These are phyloP conservation scores for Heteromurus nitidus DNA, from an alignment of 2,888 invertebrate species.

Conservation along the genomic window DNA sequence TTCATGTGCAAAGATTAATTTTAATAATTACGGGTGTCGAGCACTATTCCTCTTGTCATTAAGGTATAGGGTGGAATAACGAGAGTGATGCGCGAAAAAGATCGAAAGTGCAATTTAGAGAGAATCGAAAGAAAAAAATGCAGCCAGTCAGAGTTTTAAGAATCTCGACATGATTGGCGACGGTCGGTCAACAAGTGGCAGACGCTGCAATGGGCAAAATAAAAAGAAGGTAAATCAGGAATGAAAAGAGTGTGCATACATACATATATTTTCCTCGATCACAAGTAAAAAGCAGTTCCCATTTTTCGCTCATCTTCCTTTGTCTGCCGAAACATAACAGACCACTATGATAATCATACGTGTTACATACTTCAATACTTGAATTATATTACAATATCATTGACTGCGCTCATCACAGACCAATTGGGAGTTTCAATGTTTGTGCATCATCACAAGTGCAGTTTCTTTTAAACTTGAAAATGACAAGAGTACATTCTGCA, in stretches of 20 bases:
- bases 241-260: neutral
- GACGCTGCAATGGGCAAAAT: neutral
- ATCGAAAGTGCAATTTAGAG: constrained; percentile 17
- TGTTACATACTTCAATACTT: neutral
- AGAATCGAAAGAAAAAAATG: constrained; percentile 21
- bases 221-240: constrained; percentile 17
- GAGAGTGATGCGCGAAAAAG: constrained; percentile 14
- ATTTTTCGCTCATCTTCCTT: neutral
- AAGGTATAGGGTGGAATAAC: neutral
- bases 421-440: neutral
- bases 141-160: constrained; percentile 47
- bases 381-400: neutral
- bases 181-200: constrained; percentile 43
- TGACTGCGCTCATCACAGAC: neutral
- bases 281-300: neutral
- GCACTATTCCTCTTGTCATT: constrained; percentile 53
- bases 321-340: constrained; percentile 2
- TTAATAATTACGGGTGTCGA: constrained; percentile 55
- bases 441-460: neutral
- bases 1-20: constrained; percentile 43
- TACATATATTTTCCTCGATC: neutral
- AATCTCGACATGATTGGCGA: constrained; percentile 53
- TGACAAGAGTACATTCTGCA: neutral
- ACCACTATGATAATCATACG: constrained; percentile 1
- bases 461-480: neutral